A percentile compares a stretch with the other conserved stretches of the same genome.
Evolutionary conservation across 2,113 vertebrate species (phyloP).

Genomic region (rabbit (Oryctolagus cuniculus)): mOryCun1.1 NC_091443.1:79809001-79809500

Average conservation of each 20-base stretch:
- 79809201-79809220: not conserved
- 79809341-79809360: not conserved
- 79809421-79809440: not conserved
- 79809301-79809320: not conserved
- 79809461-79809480: no score
- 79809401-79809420: conserved; percentile 28
- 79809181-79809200: no score
- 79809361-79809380: not conserved
- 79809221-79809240: not conserved
- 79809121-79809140: no score
- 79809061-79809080: no score
- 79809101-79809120: no score
- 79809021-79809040: no score
- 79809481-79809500: no score
- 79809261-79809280: conserved; percentile 41
- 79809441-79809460: not conserved
- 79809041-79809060: no score
- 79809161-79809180: no score
- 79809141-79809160: no score
- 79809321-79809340: conserved; percentile 30
- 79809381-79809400: not conserved
- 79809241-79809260: conserved; percentile 5
- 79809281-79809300: not conserved
- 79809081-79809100: no score
- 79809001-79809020: no score